A percentile compares a stretch with the other conserved stretches of the same genome.
These are phyloP conservation scores for Agrilus cyanescens DNA, from an alignment of 2,888 invertebrate genomes.

Conservation along the genomic window DNA sequence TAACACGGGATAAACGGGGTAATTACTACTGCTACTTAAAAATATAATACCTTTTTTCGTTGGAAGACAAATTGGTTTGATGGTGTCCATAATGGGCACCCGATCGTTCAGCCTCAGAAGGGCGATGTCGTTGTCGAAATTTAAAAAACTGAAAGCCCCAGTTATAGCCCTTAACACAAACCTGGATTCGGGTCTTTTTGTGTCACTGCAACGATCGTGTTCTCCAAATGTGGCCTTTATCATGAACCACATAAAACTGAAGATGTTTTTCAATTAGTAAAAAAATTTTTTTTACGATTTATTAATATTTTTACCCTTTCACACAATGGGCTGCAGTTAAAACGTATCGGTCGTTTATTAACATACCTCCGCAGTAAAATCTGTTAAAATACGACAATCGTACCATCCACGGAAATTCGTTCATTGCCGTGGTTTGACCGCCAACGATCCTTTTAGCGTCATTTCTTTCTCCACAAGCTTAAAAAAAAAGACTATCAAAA, in stretches of 20 bases:
- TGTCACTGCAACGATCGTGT: constrained; percentile 70
- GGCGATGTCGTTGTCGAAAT: constrained; percentile 83
- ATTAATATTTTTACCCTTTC: constrained; percentile 52
- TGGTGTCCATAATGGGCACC: constrained; percentile 65
- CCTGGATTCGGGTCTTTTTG: constrained; percentile 60
- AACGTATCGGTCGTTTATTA: constrained; percentile 80
- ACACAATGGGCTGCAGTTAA: constrained; percentile 83
- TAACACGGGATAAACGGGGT: too few species aligned
- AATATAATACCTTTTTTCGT: constrained; percentile 49
- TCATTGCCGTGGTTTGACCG: constrained; percentile 59
- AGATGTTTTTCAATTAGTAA: too few species aligned
- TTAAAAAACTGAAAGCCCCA: constrained; percentile 72
- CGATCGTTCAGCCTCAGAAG: constrained; percentile 67
- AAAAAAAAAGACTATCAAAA: too few species aligned
- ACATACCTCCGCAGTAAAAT: constrained; percentile 82
- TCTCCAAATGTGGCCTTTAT: constrained; percentile 82
- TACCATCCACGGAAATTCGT: constrained; percentile 86
- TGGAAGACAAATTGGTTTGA: constrained; percentile 77
- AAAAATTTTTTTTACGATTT: too few species aligned
- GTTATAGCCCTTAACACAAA: constrained; percentile 66
- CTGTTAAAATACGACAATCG: constrained; percentile 74
- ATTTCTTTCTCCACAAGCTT: constrained; percentile 75
- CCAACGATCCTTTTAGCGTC: constrained; percentile 75
- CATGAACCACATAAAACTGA: constrained; percentile 87
- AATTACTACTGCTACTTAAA: too few species aligned